phyloP scores from a whole-genome alignment of 2,113 vertebrate genomes.

The Chascanopsetta lugubris region DNA sequence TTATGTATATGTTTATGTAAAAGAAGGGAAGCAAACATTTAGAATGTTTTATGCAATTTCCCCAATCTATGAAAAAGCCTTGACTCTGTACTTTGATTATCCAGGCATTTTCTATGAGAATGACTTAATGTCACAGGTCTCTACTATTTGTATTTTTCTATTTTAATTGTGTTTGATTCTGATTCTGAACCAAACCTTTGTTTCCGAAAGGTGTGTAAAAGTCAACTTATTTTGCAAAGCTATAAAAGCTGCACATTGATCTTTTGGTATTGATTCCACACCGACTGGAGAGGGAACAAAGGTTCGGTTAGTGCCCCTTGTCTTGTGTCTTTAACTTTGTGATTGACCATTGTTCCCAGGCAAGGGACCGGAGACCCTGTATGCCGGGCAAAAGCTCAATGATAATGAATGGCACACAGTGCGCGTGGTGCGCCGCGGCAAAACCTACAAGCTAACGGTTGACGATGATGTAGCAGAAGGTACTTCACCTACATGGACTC shows the following conservation, averaged over 20 bases:
- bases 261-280: neutral
- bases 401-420: constrained; percentile 99
- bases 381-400: constrained; percentile 98
- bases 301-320: constrained; percentile 76
- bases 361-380: constrained; percentile 98
- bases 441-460: constrained; percentile 96
- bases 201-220: constrained; percentile 57
- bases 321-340: constrained; percentile 82
- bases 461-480: constrained; percentile 98
- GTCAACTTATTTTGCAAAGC: constrained; percentile 7
- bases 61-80: neutral
- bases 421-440: constrained; percentile 95
- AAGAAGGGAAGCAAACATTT: no score
- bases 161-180: constrained; percentile 44
- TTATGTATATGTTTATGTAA: no score
- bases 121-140: constrained; percentile 15
- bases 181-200: constrained; percentile 79
- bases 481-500: constrained; percentile 77
- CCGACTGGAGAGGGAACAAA: constrained; percentile 71
- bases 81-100: constrained; percentile 1
- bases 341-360: constrained; percentile 87
- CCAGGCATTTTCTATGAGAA: constrained; percentile 22
- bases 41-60: constrained; percentile 10
- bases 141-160: constrained; percentile 25
- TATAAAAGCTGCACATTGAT: neutral